These are phyloP conservation scores for Scelioninae gen. 1 DNA, from an alignment of 2,888 invertebrate genomes.

Conservation along the genomic window DNA sequence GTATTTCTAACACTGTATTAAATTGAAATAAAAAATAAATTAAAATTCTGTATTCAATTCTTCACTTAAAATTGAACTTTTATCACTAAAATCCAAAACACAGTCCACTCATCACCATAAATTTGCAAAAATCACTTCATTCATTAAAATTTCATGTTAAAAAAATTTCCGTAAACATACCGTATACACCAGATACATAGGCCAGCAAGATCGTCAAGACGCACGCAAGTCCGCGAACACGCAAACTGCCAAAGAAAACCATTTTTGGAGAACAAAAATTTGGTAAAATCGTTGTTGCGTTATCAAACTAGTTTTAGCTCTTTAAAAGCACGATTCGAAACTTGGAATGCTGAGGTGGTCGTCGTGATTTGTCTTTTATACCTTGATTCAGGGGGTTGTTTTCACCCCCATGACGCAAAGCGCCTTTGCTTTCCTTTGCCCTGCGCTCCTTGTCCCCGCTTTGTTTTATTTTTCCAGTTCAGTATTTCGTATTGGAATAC, in stretches of 20 bases:
- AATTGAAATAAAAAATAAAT: no score
- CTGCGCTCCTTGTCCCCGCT: background rate
- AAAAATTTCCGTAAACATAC: slow-evolving; percentile 39
- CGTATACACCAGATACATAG: slow-evolving; percentile 50
- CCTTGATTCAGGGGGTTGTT: slow-evolving; percentile 35
- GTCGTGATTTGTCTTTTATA: slow-evolving; percentile 37
- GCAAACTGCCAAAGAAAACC: slow-evolving; percentile 18
- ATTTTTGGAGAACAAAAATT: slow-evolving; percentile 20
- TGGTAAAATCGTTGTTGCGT: background rate
- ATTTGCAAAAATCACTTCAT: background rate
- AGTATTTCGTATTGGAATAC: slow-evolving; percentile 56
- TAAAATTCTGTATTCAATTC: no score
- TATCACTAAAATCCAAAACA: no score
- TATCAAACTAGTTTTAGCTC: no score
- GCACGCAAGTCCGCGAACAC: slow-evolving; percentile 40
- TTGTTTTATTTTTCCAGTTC: slow-evolving; percentile 34
- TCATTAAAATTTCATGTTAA: background rate
- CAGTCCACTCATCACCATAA: background rate
- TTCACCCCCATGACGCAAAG: slow-evolving; percentile 49
- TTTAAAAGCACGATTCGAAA: slow-evolving; percentile 28
- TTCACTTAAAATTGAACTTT: no score
- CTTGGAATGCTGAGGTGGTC: slow-evolving; percentile 39
- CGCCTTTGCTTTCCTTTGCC: background rate
- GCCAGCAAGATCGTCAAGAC: slow-evolving; percentile 51
- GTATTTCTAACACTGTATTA: no score